Percentiles rank a stretch among this genome's conserved stretches.
These are phyloP conservation scores for Plemyria rubiginata DNA, from an alignment of 2,888 invertebrate species.

Conservation along the genomic window DNA sequence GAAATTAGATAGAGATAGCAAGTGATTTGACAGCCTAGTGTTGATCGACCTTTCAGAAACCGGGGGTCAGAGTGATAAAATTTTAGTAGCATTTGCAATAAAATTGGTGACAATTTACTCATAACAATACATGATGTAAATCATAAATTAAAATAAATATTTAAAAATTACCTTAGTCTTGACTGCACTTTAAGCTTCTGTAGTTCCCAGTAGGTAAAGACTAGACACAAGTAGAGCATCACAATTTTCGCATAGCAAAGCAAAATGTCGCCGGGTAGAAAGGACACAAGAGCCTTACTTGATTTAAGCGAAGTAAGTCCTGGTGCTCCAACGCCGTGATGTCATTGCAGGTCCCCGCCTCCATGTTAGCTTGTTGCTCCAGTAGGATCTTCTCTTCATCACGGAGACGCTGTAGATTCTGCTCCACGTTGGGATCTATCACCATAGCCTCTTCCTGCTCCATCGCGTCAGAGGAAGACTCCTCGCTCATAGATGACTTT, in stretches of 20 bases:
- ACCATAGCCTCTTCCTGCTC: constrained; percentile 94
- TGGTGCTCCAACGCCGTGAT: constrained; percentile 72
- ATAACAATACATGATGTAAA: too few species aligned
- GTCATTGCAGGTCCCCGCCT: constrained; percentile 74
- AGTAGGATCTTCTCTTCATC: constrained; percentile 90
- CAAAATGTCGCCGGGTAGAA: background rate
- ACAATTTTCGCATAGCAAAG: constrained; percentile 5
- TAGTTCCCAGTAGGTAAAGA: background rate
- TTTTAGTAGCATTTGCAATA: too few species aligned
- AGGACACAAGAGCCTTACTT: constrained; percentile 50
- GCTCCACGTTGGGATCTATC: constrained; percentile 75
- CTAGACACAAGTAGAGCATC: background rate
- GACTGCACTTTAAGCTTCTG: background rate
- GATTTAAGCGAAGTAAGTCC: constrained; percentile 71
- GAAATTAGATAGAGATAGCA: too few species aligned
- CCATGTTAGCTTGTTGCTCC: constrained; percentile 90
- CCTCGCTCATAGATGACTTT: constrained; percentile 94
- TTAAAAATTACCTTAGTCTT: background rate
- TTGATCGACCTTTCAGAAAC: too few species aligned
- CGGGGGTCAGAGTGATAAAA: too few species aligned
- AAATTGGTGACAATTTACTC: too few species aligned
- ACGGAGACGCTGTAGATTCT: constrained; percentile 77
- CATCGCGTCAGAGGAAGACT: constrained; percentile 95
- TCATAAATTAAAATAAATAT: too few species aligned
- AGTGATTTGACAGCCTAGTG: too few species aligned